Evolutionary conservation across 2,888 invertebrate genomes (phyloP), one percentile per base, ranked within the genome.

Genomic region (Xestobium rufovillosum): DNA sequence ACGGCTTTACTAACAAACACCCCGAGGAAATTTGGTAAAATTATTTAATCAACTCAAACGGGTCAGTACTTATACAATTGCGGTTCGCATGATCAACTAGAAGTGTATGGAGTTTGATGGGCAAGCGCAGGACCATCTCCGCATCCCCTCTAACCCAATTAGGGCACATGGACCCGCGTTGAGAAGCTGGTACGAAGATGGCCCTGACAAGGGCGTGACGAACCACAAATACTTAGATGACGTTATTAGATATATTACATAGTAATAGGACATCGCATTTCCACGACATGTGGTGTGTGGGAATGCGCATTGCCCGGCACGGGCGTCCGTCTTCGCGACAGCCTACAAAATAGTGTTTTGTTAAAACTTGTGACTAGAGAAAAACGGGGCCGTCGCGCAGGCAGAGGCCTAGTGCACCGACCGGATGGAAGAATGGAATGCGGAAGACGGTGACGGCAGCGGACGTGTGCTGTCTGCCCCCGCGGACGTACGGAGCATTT

Each of bases 91-190:
- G 56, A 59, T 55, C 53, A 59, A 60, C 60, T 60, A 61, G 54
- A 61, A 57, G 60, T 60, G 60, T 58, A 58, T 57, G 57, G 56
- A 60, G 57, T 59, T 47, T 54, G 54, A 59, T 55, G 55, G 57
- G 54, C 49, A 52, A n/a, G n/a, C n/a, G n/a, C n/a, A n/a, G n/a
- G n/a, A n/a, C n/a, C n/a, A n/a, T n/a, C n/a, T n/a, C n/a, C n/a
- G n/a, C n/a, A n/a, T n/a, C n/a, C n/a, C n/a, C n/a, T n/a, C n/a
- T n/a, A n/a, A n/a, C n/a, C n/a, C n/a, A n/a, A n/a, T n/a, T n/a
- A n/a, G n/a, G n/a, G n/a, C n/a, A n/a, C n/a, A n/a, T n/a, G n/a
- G n/a, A n/a, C n/a, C n/a, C n/a, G n/a, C n/a, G n/a, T n/a, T n/a
- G n/a, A n/a, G n/a, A n/a, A n/a, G n/a, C n/a, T n/a, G n/a, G n/a